Base-by-base conservation (phyloP, 1,140 invertebrate species). In the Micrasema longulum region DNA sequence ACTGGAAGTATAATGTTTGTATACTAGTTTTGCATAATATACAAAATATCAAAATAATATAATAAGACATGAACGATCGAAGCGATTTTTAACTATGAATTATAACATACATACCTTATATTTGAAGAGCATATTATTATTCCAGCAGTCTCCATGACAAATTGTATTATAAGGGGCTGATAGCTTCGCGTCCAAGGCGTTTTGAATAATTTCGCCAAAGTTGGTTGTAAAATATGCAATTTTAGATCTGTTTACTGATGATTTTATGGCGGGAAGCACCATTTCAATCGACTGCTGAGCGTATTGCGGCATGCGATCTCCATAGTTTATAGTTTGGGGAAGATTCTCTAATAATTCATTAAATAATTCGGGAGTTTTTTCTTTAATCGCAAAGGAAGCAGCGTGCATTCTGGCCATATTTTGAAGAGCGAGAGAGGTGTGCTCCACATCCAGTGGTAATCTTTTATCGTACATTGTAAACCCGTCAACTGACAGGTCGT, bases 61-160 rank as follows among this genome's bases (percentile, higher is more conserved):
- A n/a, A n/a, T n/a, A n/a, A n/a, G n/a, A n/a, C 43, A 47, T 22
- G 23, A 22, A 22, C 10, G 6, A 10, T 23, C 14, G 11, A 53
- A 6, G 23, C 11, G 7, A 6, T 20, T 20, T 20, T 31, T n/a
- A 57, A 5, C 26, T 26, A 12, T n/a, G 23, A 10, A 31, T 1
- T 12, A 60, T 35, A 9, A 16, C 16, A 10, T 63, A n/a, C n/a
- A 73, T 72, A 78, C 77, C 69, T 81, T 69, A n/a, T 82, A 80
- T 70, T 80, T 81, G 75, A 85, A 88, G 45, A 88, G 73, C 23
- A 88, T 80, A 67, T 88, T 88, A 68, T 88, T 88, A 50, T 80
- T 83, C 83, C 85, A 87, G 73, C 84, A 86, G 74, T 88, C 87
- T 18, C 87, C 87, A 74, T 88, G 87, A 22, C 80, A 84, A n/a